Evolutionary conservation across 1,140 invertebrate genomes (phyloP).

Genomic region (Doryteuthis pealeii): DNA sequence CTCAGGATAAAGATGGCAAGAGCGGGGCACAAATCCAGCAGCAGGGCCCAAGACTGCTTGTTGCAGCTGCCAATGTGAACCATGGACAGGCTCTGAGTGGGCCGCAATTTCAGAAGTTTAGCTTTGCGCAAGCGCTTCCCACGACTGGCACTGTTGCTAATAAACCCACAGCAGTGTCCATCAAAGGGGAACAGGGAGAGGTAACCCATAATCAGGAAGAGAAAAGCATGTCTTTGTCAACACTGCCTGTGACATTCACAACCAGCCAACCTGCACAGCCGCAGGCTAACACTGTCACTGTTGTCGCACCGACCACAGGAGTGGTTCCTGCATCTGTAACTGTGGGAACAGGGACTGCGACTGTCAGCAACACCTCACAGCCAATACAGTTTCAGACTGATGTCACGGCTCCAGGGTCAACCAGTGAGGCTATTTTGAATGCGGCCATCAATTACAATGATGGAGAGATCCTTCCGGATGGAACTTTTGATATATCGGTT

Average conservation of each 20-base stretch:
- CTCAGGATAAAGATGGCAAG: background rate
- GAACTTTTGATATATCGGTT: constrained; percentile 55
- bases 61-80: constrained; percentile 1
- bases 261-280: background rate
- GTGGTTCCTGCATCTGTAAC: no score
- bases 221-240: background rate
- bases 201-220: background rate
- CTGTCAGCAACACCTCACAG: background rate
- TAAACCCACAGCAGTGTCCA: no score
- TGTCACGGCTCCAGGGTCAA: constrained; percentile 27
- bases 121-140: background rate
- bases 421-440: constrained; percentile 60
- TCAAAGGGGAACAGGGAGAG: background rate
- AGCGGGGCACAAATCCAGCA: no score
- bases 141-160: no score
- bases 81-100: background rate
- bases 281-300: background rate
- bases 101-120: constrained; percentile 1
- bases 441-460: constrained; percentile 58
- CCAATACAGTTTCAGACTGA: background rate
- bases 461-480: constrained; percentile 56
- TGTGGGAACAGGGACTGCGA: background rate
- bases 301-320: background rate
- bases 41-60: background rate
- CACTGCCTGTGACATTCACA: background rate